A percentile compares a stretch with the other conserved stretches of the same genome.
Evolutionary conservation across 2,113 vertebrate genomes (phyloP).

Genomic region (Oreochromis niloticus): DNA sequence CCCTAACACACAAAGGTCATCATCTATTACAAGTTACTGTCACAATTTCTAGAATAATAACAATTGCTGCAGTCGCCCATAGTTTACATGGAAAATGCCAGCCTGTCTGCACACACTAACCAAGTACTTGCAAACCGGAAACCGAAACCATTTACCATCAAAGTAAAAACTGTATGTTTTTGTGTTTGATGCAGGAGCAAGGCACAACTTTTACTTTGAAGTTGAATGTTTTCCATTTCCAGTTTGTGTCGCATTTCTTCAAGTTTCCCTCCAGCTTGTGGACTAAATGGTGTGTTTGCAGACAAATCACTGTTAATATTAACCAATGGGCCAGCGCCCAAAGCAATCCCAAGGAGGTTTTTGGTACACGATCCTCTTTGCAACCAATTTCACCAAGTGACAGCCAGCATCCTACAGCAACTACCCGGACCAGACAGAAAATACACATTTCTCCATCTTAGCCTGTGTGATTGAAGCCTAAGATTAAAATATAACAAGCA

Average conservation of each 20-base stretch:
- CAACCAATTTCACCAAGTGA: neutral
- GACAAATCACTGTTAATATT: neutral
- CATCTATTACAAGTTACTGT: neutral
- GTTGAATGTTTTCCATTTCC: neutral
- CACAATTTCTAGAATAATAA: neutral
- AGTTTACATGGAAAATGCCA: neutral
- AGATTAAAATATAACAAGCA: neutral
- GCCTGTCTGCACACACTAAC: neutral
- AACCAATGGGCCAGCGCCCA: neutral
- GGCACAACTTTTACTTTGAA: neutral
- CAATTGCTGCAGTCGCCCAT: neutral
- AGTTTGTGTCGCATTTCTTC: neutral
- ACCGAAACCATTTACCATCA: neutral
- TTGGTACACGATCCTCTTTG: neutral
- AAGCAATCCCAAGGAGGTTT: neutral
- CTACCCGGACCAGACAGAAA: neutral
- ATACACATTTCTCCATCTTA: neutral
- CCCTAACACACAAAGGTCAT: neutral
- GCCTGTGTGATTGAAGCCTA: neutral
- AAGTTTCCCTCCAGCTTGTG: neutral
- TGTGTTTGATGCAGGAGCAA: neutral
- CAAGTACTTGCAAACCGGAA: neutral
- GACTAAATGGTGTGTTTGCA: neutral
- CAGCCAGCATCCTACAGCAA: neutral
- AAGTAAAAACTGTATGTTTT: neutral